Evolutionary conservation across 2,888 invertebrate genomes (phyloP).

Genomic region (Melanchra persicariae): DNA sequence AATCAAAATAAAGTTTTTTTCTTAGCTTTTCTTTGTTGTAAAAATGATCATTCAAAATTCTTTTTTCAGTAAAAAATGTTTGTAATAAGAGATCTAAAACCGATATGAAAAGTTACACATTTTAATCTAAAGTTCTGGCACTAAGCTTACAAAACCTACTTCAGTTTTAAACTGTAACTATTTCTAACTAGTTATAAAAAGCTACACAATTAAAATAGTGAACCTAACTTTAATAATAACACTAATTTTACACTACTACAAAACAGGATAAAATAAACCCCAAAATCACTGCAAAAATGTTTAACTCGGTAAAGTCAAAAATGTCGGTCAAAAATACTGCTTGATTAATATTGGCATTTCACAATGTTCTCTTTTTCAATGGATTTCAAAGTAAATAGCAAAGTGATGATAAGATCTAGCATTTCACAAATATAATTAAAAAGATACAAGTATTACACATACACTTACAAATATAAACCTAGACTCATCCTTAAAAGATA

Average conservation of each 20-base stretch:
- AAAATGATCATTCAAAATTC: neutral
- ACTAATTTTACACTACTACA: constrained; percentile 30
- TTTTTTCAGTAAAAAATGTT: constrained; percentile 6
- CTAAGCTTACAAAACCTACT: constrained; percentile 62
- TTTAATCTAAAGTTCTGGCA: constrained; percentile 59
- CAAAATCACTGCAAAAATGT: constrained; percentile 1
- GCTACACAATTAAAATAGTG: constrained; percentile 55
- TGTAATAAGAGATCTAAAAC: constrained; percentile 41
- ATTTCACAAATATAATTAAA: constrained; percentile 20
- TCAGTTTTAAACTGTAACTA: constrained; percentile 67
- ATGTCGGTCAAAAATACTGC: neutral
- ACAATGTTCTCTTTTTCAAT: neutral
- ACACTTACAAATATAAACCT: constrained; percentile 28
- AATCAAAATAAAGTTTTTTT: neutral
- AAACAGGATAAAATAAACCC: constrained; percentile 12
- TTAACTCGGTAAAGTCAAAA: neutral
- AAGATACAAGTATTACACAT: constrained; percentile 16
- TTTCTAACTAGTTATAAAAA: constrained; percentile 61
- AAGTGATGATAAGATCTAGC: neutral
- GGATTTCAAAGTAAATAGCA: neutral
- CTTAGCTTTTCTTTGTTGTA: neutral
- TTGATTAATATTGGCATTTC: neutral
- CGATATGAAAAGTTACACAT: constrained; percentile 34
- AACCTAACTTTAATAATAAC: constrained; percentile 26
- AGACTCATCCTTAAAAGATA: constrained; percentile 10